Evolutionary conservation across 2,888 invertebrate genomes (phyloP).

Genomic region (Hesperia comma): DNA sequence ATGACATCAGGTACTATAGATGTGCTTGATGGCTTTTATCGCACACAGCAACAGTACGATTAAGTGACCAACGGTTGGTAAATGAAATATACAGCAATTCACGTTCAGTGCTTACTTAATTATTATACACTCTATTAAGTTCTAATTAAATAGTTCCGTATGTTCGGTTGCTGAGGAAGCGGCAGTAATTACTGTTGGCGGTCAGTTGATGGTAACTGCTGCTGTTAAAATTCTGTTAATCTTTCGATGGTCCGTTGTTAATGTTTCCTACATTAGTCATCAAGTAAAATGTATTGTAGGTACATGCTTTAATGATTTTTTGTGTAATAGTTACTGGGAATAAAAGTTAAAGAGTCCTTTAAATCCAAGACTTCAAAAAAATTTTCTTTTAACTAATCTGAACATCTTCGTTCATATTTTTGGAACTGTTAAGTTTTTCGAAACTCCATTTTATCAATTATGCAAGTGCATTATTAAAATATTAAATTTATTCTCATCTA

Average conservation of each 20-base stretch:
- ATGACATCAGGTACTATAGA: constrained; percentile 14
- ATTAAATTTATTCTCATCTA: too few species aligned
- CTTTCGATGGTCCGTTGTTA: neutral
- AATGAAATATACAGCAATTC: neutral
- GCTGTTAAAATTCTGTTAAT: neutral
- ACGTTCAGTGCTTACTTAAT: neutral
- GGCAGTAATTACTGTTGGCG: constrained; percentile 2
- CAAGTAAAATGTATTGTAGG: too few species aligned
- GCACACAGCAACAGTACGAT: neutral
- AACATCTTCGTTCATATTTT: too few species aligned
- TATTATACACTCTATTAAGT: constrained; percentile 19
- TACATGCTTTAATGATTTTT: too few species aligned
- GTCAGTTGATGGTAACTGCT: neutral
- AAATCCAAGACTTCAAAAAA: too few species aligned
- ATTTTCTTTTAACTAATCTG: too few species aligned
- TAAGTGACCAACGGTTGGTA: neutral
- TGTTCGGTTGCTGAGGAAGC: constrained; percentile 12
- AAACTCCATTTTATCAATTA: too few species aligned
- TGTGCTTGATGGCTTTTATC: neutral
- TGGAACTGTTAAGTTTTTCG: too few species aligned
- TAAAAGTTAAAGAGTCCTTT: too few species aligned
- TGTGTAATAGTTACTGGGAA: too few species aligned
- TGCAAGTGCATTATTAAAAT: too few species aligned
- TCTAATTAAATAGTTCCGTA: constrained; percentile 24
- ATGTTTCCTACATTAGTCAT: too few species aligned